Evolutionary conservation across 1,140 invertebrate species (phyloP), one percentile per base, ranked within the genome.

Genomic region (Saccostrea echinata): DNA sequence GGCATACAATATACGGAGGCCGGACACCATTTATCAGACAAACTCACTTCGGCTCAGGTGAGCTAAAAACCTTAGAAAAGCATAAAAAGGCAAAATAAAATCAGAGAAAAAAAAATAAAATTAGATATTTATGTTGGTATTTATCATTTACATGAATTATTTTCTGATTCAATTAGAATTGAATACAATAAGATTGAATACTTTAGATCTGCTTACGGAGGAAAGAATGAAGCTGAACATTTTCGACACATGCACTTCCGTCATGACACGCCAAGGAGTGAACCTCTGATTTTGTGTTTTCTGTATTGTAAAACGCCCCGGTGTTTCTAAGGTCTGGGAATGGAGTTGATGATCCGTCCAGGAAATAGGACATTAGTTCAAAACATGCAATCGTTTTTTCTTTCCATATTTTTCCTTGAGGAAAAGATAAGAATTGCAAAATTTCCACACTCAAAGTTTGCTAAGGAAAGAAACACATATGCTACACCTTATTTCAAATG

Each of bases 201-300:
- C 4, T 12, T 8, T 71, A 27, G n/a, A 30, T 76, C 6, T 9
- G 3, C 81, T 43, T 53, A 83, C 81, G 35, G 21, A 83, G 81
- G 21, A 83, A n/a, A 53, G 81, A 83, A 83, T 83, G 81, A 16
- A 83, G 81, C 24, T 83, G 81, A 8, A 83, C 81, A 53, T 83
- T 83, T 27, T 83, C 81, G 21, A 83, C 52, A 24, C 81, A 83
- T 21, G 35, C 81, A 83, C 52, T 83, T 83, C 81, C 81, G 52
- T 83, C 43, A 27, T 83, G 81, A 52, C 81, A 83, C 12, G 81
- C 81, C 35, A 83, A 53, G 24, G 81, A 83, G 43, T 83, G 81
- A 52, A 83, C 81, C 9, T 83, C 43, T 51, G 81, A 83, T 8
- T 83, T 83, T 11, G 35, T 21, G 18, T 83, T 83, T 24, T 83